phyloP scores from a whole-genome alignment of 2,797 vertebrate species.

The Manis crassicaudata region DNA sequence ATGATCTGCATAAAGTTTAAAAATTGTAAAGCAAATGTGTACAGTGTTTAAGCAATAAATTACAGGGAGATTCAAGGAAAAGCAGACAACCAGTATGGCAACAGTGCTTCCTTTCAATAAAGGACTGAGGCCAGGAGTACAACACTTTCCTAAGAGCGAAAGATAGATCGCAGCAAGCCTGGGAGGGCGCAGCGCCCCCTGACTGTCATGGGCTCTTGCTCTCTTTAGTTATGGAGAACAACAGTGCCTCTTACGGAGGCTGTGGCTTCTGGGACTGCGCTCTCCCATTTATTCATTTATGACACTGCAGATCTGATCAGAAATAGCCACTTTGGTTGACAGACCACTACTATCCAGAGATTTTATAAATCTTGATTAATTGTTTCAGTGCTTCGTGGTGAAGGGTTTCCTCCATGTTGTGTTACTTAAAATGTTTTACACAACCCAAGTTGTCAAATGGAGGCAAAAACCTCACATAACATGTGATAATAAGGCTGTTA shows the following conservation, averaged over 20 bases:
- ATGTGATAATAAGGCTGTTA: constrained; percentile 81
- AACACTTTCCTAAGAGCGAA: background rate
- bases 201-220: constrained; percentile 69
- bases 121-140: background rate
- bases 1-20: background rate
- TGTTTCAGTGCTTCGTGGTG: constrained; percentile 39
- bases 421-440: constrained; percentile 51
- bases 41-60: background rate
- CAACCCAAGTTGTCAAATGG: constrained; percentile 54
- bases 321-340: constrained; percentile 34
- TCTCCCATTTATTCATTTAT: constrained; percentile 57
- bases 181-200: constrained; percentile 22
- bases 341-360: constrained; percentile 31
- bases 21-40: background rate
- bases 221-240: constrained; percentile 54
- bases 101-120: background rate
- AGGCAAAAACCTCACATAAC: constrained; percentile 66
- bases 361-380: constrained; percentile 68
- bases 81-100: background rate
- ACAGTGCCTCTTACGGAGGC: background rate
- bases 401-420: constrained; percentile 47
- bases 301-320: constrained; percentile 48
- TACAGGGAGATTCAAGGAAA: background rate
- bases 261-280: background rate
- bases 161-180: background rate